Percentiles rank a stretch among this genome's conserved stretches.
phyloP scores from a whole-genome alignment of 2,797 vertebrate species.

The Pangasius djambal region DNA sequence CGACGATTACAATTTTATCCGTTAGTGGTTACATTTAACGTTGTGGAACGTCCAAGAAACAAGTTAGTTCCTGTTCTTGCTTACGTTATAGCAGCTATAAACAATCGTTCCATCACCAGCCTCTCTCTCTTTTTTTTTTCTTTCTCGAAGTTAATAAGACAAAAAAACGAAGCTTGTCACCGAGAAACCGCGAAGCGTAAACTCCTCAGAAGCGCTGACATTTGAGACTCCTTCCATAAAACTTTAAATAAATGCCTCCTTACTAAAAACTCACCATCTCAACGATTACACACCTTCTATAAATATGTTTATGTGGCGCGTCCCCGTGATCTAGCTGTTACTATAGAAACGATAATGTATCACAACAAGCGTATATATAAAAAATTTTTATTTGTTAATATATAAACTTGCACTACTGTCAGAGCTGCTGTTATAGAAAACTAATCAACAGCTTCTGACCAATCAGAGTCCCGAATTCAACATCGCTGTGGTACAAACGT shows the following conservation, averaged over 20 bases:
- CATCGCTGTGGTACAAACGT: not conserved
- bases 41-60: too few species aligned
- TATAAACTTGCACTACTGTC: not conserved
- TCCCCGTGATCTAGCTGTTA: not conserved
- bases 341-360: not conserved
- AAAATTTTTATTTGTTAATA: not conserved
- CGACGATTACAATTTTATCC: too few species aligned
- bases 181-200: too few species aligned
- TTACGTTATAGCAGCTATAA: too few species aligned
- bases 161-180: too few species aligned
- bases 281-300: not conserved
- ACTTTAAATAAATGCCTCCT: not conserved
- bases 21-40: too few species aligned
- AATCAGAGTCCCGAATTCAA: not conserved
- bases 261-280: not conserved
- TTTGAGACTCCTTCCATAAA: not conserved
- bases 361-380: not conserved
- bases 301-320: not conserved
- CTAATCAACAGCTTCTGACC: not conserved
- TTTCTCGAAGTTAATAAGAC: too few species aligned
- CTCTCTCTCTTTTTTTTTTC: not conserved
- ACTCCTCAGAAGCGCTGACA: not conserved
- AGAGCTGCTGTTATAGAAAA: not conserved
- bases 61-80: too few species aligned
- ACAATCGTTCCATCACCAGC: not conserved